Percentiles rank a stretch among this genome's conserved stretches.
Evolutionary conservation across 2,113 vertebrate species (phyloP).

Genomic region (Oenanthe melanoleuca): DNA sequence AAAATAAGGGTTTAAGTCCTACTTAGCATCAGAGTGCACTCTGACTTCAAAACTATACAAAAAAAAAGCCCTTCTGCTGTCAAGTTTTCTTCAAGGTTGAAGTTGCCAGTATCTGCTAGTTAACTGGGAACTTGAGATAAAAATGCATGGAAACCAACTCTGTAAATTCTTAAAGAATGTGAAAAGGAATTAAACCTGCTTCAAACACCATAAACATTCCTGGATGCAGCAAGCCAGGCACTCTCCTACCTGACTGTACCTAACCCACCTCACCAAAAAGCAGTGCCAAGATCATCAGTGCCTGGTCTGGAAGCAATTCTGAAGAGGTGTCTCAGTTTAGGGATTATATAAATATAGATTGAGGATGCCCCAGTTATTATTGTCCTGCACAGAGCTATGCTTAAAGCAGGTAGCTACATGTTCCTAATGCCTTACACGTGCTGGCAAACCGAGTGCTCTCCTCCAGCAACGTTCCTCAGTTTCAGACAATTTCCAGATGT

Average conservation of each 20-base stretch:
- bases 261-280: neutral
- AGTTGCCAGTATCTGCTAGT: neutral
- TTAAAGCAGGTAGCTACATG: neutral
- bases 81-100: conserved; percentile 43
- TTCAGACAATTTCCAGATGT: neutral
- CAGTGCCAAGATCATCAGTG: conserved; percentile 16
- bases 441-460: neutral
- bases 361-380: neutral
- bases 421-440: neutral
- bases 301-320: conserved; percentile 46
- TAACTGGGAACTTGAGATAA: conserved; percentile 40
- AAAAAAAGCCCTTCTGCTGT: conserved; percentile 46
- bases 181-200: conserved; percentile 52
- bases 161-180: conserved; percentile 22
- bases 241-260: conserved; percentile 41
- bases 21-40: conserved; percentile 43
- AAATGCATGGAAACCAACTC: conserved; percentile 42
- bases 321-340: conserved; percentile 17
- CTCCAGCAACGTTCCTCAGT: neutral
- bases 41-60: conserved; percentile 55
- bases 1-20: conserved; percentile 61
- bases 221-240: conserved; percentile 22
- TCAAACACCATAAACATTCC: conserved; percentile 32
- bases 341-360: neutral
- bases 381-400: neutral